Evolutionary conservation across 1,140 invertebrate genomes (phyloP).

Genomic region (Apis laboriosa): DNA sequence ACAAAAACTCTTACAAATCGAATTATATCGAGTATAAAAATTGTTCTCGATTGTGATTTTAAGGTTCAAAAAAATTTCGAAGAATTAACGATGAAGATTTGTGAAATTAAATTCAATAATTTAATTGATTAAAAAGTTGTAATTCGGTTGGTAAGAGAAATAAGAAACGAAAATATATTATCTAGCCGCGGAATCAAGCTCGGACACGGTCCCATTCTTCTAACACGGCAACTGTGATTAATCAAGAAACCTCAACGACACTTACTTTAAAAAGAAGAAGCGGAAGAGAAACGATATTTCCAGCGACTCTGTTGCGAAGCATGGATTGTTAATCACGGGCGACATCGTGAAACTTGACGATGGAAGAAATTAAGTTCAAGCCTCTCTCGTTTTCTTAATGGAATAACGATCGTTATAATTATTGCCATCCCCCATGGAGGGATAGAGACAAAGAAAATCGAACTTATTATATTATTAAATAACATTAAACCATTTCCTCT

Average conservation of each 20-base stretch:
- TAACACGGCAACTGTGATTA: background rate
- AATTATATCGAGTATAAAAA: too few relatives aligned
- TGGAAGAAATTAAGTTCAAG: background rate
- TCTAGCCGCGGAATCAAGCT: background rate
- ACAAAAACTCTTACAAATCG: too few relatives aligned
- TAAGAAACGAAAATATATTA: background rate
- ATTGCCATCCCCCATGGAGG: too few relatives aligned
- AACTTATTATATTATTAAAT: too few relatives aligned
- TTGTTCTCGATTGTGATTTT: too few relatives aligned
- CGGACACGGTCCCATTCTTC: background rate
- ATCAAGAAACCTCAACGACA: background rate
- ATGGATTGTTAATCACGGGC: conserved; percentile 27
- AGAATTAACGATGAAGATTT: too few relatives aligned
- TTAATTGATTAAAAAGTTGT: background rate
- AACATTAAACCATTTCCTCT: too few relatives aligned
- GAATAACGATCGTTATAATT: background rate
- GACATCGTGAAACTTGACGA: conserved; percentile 16
- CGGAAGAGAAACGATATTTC: background rate
- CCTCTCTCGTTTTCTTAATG: background rate
- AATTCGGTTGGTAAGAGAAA: background rate
- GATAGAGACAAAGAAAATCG: background rate
- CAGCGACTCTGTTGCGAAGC: background rate
- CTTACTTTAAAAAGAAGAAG: background rate
- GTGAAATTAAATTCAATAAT: too few relatives aligned
- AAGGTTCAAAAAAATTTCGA: too few relatives aligned